Evolutionary conservation across 2,113 vertebrate genomes (phyloP), one percentile per base, ranked within the genome.

Genomic region (Aptenodytes patagonicus): DNA sequence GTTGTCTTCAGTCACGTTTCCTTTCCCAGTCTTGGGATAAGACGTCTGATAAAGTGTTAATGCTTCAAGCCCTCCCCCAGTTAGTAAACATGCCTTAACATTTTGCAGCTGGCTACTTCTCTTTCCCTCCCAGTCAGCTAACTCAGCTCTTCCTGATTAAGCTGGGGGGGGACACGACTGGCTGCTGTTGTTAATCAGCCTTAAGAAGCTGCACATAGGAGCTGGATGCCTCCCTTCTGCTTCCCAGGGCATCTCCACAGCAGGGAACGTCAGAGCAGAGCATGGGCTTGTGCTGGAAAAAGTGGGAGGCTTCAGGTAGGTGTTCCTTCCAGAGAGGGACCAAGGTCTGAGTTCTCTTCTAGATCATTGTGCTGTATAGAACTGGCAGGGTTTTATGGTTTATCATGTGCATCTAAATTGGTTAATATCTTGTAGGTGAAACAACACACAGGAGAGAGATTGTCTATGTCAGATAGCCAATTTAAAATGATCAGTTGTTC

Each of bases 351-450:
- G 17, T 73, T 90, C 11, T 64, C 15, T 44, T 54, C n/a, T n/a
- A 31, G 55, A 4, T 28, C 14, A 0, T 17, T 36, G 46, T 0
- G 4, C 14, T 16, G 10, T 15, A 3, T 21, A 32, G 47, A 57
- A 11, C 46, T 18, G 18, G 5, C 8, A 7, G 26, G 14, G 38
- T 1, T 52, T 76, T 73, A 5, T 40, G n/a, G 36, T 75, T 87
- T 75, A 18, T 58, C 2, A 0, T 1, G n/a, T 65, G 32, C 8
- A 7, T 64, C 20, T 31, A 9, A 42, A 28, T 34, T 5, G 28
- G 12, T 58, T 89, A 13, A 9, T 31, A 4, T 24, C 11, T 58
- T 38, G 42, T 47, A 52, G n/a, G 44, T n/a, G 49, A 49, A 82
- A 34, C 22, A 69, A 11, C 24, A 29, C 2, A 10, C 0, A 1